Conservation (phyloP, 2,113 vertebrate species). For the Ceyx margarethae region DNA sequence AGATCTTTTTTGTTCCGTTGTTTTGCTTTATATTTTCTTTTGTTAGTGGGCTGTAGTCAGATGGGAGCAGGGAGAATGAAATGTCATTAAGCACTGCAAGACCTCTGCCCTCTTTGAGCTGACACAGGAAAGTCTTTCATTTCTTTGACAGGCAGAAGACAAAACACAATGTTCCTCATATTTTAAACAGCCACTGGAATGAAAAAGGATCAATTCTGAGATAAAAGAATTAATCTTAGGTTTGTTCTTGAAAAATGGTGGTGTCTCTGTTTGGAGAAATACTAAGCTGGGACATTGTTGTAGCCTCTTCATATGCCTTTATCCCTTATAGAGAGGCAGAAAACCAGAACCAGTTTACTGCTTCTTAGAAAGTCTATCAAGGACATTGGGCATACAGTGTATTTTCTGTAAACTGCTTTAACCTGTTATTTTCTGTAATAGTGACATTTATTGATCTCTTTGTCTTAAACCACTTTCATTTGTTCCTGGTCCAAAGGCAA, state of each 20-base stretch:
- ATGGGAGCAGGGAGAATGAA: not conserved
- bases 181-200: not conserved
- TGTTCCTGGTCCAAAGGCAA: not conserved
- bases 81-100: not conserved
- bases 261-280: not conserved
- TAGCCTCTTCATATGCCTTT: not conserved
- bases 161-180: not conserved
- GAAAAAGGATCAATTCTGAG: not conserved
- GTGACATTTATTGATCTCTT: not conserved
- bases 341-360: not conserved
- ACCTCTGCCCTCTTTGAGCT: not conserved
- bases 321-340: not conserved
- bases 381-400: not conserved
- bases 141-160: conserved; percentile 6
- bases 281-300: not conserved
- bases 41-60: not conserved
- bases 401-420: not conserved
- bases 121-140: not conserved
- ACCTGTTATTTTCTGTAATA: not conserved
- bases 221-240: not conserved
- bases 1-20: not conserved
- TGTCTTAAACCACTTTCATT: not conserved
- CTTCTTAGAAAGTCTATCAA: not conserved
- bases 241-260: not conserved
- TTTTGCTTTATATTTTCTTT: not conserved